phyloP scores from a whole-genome alignment of 2,797 vertebrate genomes.

The Adrianichthys oophorus region DNA sequence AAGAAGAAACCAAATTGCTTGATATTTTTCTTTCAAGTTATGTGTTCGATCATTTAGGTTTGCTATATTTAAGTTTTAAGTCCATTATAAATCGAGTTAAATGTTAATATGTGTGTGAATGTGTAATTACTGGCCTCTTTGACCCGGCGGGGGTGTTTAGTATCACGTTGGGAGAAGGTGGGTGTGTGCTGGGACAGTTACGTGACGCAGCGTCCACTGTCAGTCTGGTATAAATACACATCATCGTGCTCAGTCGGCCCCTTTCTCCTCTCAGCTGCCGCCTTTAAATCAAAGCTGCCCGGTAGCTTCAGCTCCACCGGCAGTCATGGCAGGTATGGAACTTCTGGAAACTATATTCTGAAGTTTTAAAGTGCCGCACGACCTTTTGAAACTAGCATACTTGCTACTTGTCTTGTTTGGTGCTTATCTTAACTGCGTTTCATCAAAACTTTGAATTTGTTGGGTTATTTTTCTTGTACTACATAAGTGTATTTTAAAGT shows the following conservation, averaged over 20 bases:
- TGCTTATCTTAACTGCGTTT: too few species aligned
- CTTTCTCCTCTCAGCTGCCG: conserved; percentile 41
- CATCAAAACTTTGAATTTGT: too few species aligned
- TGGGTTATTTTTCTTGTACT: too few species aligned
- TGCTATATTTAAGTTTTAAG: background rate
- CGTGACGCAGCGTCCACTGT: conserved; percentile 57
- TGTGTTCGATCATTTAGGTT: background rate
- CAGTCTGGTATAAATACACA: conserved; percentile 70
- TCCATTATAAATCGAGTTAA: background rate
- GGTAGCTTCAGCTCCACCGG: conserved; percentile 47
- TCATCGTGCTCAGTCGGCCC: conserved; percentile 33
- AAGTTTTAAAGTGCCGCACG: too few species aligned
- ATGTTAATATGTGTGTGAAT: background rate
- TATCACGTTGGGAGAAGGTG: conserved; percentile 39
- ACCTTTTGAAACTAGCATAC: too few species aligned
- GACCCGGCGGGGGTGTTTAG: conserved; percentile 17
- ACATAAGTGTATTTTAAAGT: too few species aligned
- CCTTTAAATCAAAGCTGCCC: conserved; percentile 43
- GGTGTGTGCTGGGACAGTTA: conserved; percentile 61
- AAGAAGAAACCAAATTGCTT: too few species aligned
- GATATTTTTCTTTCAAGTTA: background rate
- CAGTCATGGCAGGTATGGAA: conserved; percentile 78
- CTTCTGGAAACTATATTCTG: background rate
- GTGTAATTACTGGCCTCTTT: background rate
- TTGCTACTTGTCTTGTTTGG: too few species aligned